These are phyloP conservation scores for Phaonia tiefii DNA, from an alignment of 2,888 invertebrate genomes.

Conservation along the genomic window DNA sequence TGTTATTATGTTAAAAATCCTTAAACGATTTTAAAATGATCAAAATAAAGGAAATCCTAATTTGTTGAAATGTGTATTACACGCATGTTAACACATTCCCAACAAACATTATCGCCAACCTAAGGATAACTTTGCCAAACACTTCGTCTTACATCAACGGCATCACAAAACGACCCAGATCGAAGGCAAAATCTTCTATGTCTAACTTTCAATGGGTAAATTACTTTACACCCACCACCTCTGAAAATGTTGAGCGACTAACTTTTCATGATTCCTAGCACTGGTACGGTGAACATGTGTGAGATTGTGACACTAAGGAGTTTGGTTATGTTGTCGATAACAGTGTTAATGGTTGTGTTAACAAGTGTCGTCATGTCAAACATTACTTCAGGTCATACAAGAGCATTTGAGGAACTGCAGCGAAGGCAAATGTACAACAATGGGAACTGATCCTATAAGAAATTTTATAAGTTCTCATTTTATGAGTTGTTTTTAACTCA, in stretches of 20 bases:
- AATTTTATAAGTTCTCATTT: no score
- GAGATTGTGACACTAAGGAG: not conserved
- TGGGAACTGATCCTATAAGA: no score
- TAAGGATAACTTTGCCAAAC: no score
- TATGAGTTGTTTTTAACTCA: no score
- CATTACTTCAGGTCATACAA: not conserved
- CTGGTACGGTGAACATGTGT: not conserved
- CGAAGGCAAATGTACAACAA: no score
- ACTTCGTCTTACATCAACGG: not conserved
- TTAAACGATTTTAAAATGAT: no score
- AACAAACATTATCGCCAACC: no score
- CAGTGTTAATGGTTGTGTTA: conserved; percentile 40
- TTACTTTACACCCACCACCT: not conserved
- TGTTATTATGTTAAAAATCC: no score
- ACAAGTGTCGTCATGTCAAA: conserved; percentile 40
- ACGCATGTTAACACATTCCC: no score
- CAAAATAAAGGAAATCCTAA: no score
- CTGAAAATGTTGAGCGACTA: not conserved
- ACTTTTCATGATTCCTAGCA: not conserved
- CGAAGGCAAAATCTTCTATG: not conserved
- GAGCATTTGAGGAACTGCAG: no score
- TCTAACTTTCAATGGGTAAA: not conserved
- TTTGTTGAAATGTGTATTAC: no score
- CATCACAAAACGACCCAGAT: not conserved
- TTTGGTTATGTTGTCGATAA: conserved; percentile 38